phyloP scores from a whole-genome alignment of 2,797 vertebrate genomes.

The Premnoplex brunnescens region DNA sequence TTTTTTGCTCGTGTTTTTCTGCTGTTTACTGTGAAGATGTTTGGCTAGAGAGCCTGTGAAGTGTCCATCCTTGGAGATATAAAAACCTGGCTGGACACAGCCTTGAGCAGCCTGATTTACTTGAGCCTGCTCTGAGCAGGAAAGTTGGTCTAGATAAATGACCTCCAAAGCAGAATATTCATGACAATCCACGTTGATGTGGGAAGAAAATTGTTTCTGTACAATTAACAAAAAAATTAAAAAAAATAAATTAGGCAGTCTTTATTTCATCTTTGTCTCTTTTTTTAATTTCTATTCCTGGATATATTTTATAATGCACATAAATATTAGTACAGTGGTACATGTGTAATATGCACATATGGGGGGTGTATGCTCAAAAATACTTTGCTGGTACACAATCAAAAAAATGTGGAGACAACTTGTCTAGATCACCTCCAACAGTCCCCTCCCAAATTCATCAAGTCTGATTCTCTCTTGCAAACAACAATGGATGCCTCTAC shows the following conservation, averaged over 20 bases:
- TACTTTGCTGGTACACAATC: background rate
- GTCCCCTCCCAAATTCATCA: background rate
- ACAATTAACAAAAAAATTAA: background rate
- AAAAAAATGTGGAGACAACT: background rate
- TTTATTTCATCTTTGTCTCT: background rate
- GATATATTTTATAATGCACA: background rate
- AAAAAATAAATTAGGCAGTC: background rate
- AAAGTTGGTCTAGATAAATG: background rate
- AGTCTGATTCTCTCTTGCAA: background rate
- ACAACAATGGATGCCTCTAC: background rate
- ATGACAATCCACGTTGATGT: accelerated
- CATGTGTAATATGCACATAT: background rate
- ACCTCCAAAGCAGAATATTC: background rate
- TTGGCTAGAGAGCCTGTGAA: background rate
- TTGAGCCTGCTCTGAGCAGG: background rate
- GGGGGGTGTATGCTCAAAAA: background rate
- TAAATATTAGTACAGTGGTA: background rate
- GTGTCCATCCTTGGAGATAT: background rate
- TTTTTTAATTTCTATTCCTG: background rate
- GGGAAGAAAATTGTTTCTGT: background rate
- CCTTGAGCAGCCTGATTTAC: background rate
- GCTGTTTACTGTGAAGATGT: background rate
- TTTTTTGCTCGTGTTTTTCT: background rate
- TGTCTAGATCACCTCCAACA: background rate
- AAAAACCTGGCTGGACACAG: background rate